phyloP scores from a whole-genome alignment of 2,113 vertebrate genomes.

The Alethe castanea region DNA sequence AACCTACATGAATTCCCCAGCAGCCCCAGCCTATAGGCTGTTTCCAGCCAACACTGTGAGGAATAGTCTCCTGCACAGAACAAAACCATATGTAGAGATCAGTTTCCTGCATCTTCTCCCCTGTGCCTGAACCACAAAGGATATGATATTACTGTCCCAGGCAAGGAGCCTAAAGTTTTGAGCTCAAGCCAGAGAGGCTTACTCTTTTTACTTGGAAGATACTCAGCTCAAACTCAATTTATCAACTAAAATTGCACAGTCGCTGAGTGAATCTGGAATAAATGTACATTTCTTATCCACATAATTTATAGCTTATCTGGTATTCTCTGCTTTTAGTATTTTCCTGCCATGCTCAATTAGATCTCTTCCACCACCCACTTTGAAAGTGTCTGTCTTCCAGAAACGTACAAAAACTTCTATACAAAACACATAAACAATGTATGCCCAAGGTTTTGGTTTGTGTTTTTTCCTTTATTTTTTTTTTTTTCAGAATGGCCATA shows the following conservation, averaged over 20 bases:
- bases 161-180: not conserved
- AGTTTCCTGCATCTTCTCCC: not conserved
- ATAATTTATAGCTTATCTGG: not conserved
- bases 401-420: not conserved
- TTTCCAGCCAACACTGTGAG: not conserved
- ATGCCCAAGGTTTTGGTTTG: not conserved
- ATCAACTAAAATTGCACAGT: not conserved
- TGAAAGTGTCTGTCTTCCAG: not conserved
- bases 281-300: not conserved
- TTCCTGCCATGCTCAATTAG: not conserved
- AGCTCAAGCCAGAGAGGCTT: not conserved
- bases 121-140: not conserved
- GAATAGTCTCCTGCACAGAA: not conserved
- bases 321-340: not conserved
- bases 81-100: not conserved
- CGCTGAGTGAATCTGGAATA: not conserved
- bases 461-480: not conserved
- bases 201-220: not conserved
- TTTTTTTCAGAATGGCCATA: not conserved
- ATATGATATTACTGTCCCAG: not conserved
- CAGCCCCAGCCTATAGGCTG: not conserved
- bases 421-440: not conserved
- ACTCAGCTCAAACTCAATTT: not conserved
- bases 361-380: not conserved
- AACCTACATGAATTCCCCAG: not conserved